A percentile compares a stretch with the other conserved stretches of the same genome.
These are phyloP conservation scores for Myoxocephalus aenaeus DNA, from an alignment of 2,797 vertebrate genomes.

Conservation along the genomic window DNA sequence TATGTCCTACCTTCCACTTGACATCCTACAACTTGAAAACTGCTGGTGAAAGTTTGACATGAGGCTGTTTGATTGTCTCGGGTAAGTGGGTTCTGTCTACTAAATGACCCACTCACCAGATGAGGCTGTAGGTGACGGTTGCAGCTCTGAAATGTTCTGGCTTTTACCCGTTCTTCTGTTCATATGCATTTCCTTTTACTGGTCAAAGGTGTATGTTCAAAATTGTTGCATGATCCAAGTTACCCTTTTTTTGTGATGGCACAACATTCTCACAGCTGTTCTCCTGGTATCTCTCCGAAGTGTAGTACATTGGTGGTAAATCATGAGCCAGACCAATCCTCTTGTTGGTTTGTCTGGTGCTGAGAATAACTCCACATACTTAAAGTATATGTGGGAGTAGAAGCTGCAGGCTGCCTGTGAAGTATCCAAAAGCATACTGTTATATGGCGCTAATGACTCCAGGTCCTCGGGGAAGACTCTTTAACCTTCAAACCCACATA, in stretches of 20 bases:
- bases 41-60: neutral
- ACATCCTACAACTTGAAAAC: neutral
- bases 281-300: neutral
- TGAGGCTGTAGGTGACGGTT: neutral
- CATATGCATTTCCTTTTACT: neutral
- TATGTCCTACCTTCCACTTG: neutral
- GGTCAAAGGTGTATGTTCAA: neutral
- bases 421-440: constrained; percentile 45
- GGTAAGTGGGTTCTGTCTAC: too few species aligned
- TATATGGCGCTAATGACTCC: constrained; percentile 71
- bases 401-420: neutral
- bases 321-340: neutral
- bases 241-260: neutral
- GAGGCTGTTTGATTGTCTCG: too few species aligned
- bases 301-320: neutral
- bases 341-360: neutral
- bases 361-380: neutral
- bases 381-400: neutral
- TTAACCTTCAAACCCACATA: constrained; percentile 77
- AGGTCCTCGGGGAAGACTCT: constrained; percentile 66
- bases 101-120: neutral
- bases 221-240: too few species aligned
- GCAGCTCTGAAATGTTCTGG: neutral
- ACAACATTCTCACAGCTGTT: neutral
- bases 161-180: neutral